Conservation (phyloP, 2,888 invertebrate species). For the Busseola fusca region DNA sequence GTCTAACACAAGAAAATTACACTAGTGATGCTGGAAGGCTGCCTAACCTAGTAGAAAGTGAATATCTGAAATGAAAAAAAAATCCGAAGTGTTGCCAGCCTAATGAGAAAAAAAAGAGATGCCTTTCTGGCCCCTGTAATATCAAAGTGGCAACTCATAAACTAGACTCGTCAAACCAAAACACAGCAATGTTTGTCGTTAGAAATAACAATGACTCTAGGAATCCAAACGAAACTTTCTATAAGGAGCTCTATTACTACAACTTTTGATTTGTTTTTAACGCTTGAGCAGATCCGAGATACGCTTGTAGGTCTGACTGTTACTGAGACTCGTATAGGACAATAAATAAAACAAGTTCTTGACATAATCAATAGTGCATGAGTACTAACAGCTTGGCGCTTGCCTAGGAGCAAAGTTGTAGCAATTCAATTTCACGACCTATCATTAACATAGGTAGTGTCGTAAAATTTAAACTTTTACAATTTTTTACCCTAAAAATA, state of each 20-base stretch:
- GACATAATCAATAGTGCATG: slow-evolving; percentile 48
- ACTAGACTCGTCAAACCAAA: neutral
- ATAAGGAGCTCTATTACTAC: slow-evolving; percentile 11
- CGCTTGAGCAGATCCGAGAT: slow-evolving; percentile 23
- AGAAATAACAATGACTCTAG: slow-evolving; percentile 15
- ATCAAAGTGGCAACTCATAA: neutral
- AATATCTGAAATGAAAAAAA: neutral
- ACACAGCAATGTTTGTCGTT: neutral
- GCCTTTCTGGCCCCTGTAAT: too few species aligned
- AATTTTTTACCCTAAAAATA: too few species aligned
- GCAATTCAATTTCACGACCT: slow-evolving; percentile 29
- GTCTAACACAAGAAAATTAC: neutral
- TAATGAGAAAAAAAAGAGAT: neutral
- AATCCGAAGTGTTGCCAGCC: neutral
- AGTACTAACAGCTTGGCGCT: slow-evolving; percentile 25
- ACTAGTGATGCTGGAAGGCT: neutral
- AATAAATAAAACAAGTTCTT: slow-evolving; percentile 42
- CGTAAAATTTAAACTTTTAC: neutral
- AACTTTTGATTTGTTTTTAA: slow-evolving; percentile 34
- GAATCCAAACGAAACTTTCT: slow-evolving; percentile 1
- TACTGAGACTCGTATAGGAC: slow-evolving; percentile 7
- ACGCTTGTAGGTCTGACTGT: slow-evolving; percentile 16
- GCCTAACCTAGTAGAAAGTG: neutral
- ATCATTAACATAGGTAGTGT: slow-evolving; percentile 15
- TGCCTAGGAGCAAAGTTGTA: neutral